Conservation (phyloP, 2,113 vertebrate genomes). For the Siniperca chuatsi region DNA sequence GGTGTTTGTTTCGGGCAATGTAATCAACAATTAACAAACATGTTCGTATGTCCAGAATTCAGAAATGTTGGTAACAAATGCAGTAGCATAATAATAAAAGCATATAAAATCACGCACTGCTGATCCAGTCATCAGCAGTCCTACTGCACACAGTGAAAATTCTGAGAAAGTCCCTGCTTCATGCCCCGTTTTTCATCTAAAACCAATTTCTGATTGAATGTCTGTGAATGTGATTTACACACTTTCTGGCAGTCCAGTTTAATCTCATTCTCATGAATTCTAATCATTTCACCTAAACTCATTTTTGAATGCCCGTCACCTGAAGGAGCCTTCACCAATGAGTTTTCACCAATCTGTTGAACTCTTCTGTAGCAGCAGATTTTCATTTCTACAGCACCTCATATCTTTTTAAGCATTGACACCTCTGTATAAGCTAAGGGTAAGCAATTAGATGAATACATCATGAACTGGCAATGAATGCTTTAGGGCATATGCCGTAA, state of each 20-base stretch:
- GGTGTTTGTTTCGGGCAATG: neutral
- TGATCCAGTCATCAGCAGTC: neutral
- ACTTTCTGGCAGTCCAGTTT: neutral
- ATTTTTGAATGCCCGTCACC: neutral
- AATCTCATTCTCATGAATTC: constrained; percentile 5
- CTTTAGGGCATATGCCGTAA: neutral
- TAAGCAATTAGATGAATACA: neutral
- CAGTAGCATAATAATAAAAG: neutral
- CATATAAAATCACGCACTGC: rapidly evolving
- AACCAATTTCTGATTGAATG: neutral
- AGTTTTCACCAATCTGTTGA: neutral
- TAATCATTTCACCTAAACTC: neutral
- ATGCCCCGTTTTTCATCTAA: neutral
- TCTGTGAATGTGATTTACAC: neutral
- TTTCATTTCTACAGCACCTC: neutral
- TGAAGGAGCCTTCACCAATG: neutral
- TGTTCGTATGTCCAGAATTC: neutral
- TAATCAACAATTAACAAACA: neutral
- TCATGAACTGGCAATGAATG: neutral
- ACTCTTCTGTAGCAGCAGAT: neutral
- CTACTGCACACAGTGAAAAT: neutral
- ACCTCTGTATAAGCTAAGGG: neutral
- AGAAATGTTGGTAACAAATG: neutral
- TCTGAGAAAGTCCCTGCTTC: neutral
- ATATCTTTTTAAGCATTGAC: neutral